Base-by-base conservation (phyloP, 2,888 invertebrate genomes). In the Myopa tessellatipennis region DNA sequence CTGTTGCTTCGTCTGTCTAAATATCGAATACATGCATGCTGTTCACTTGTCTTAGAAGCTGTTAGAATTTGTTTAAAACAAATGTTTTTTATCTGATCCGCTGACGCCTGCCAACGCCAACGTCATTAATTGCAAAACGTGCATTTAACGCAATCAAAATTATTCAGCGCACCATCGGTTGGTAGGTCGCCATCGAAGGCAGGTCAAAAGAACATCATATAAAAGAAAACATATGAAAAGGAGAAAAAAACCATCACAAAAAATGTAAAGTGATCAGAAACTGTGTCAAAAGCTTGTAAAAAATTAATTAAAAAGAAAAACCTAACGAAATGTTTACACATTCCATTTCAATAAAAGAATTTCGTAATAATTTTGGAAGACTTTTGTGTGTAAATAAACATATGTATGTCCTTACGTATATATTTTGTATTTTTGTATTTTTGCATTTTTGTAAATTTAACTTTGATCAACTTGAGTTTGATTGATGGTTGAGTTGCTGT, bases 71-170 rank as follows among this genome's bases (percentile, higher is more conserved):
- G 52, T 40, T 74, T 78, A 74, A 76, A 80, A 81, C 75, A 79
- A 80, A 81, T 80, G 81, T 79, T 78, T 79, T 80, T 81, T 79
- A 74, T 77, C 78, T 79, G 79, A 80, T 79, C 80, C 80, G 75
- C 82, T 82, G 83, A 82, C 83, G 82, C 81, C 79, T 82, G 83
- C 81, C 83, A 83, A 82, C 81, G 80, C 78, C 80, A 83, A 82
- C 80, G 80, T 77, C 83, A 82, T 83, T 83, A 80, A 81, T 82
- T 79, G 81, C 78, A 69, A 8, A 7, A 65, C 1, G 14, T 4
- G 6, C 45, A 10, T 45, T 10, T 4, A 45, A 45, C 45, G 45
- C 1, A 45, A 45, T 45, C 45, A 45, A 45, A 6, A 45, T 45
- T 45, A 65, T 65, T 65, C 36, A 65, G 65, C 38, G 38, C 65